Percentiles rank a stretch among this genome's conserved stretches.
These are phyloP conservation scores for Peromyscus leucopus DNA, from an alignment of 2,113 vertebrate species.

Conservation along the genomic window DNA sequence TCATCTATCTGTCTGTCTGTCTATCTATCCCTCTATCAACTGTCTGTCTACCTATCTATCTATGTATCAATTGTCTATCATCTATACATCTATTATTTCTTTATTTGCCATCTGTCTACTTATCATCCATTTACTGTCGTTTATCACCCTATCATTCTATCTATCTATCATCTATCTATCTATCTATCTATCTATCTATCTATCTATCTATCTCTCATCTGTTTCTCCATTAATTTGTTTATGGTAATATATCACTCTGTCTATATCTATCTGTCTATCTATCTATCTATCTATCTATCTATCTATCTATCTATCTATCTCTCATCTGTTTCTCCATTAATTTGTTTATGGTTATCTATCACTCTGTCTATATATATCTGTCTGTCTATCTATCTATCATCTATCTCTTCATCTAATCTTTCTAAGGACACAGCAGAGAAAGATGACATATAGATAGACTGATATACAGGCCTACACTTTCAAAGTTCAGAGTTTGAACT, in stretches of 20 bases:
- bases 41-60: no score
- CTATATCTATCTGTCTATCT: no score
- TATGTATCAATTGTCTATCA: no score
- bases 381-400: not conserved
- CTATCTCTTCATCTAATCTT: not conserved
- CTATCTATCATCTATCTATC: no score
- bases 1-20: not conserved
- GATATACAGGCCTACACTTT: not conserved
- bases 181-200: not conserved
- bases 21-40: not conserved
- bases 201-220: not conserved
- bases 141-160: no score
- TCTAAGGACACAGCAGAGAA: not conserved
- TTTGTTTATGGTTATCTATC: not conserved
- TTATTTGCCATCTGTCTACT: no score
- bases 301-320: not conserved
- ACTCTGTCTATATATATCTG: no score
- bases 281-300: no score
- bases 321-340: not conserved
- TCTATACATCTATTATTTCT: not conserved
- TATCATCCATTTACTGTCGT: no score
- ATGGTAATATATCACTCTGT: not conserved
- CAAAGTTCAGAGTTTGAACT: not conserved
- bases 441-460: not conserved
- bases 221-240: not conserved